These are phyloP conservation scores for Meteorus sp. DNA, from an alignment of 1,140 invertebrate genomes.

Conservation along the genomic window DNA sequence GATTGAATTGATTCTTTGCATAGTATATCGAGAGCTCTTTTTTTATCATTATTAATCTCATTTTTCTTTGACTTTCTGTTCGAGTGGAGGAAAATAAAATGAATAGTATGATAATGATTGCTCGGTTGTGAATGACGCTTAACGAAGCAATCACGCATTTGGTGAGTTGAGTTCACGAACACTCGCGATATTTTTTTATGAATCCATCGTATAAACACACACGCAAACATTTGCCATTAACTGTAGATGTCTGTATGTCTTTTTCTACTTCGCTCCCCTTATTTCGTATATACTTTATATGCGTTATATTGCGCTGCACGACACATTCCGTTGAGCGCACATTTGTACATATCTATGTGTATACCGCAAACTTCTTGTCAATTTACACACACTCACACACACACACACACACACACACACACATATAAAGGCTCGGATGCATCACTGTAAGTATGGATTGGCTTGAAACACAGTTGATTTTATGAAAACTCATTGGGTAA, in stretches of 20 bases:
- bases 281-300: too few relatives aligned
- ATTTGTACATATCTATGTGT: too few relatives aligned
- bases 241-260: too few relatives aligned
- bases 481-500: slow-evolving; percentile 14
- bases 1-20: slow-evolving; percentile 1
- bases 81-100: not conserved
- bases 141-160: slow-evolving; percentile 24
- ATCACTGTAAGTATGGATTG: slow-evolving; percentile 7
- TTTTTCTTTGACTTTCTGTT: not conserved
- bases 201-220: not conserved
- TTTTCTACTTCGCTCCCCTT: too few relatives aligned
- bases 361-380: too few relatives aligned
- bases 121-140: slow-evolving; percentile 23
- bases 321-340: too few relatives aligned
- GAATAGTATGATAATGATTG: slow-evolving; percentile 11
- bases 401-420: not conserved
- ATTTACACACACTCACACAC: too few relatives aligned
- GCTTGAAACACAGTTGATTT: not conserved
- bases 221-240: not conserved
- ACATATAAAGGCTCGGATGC: too few relatives aligned
- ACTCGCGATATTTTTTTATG: not conserved
- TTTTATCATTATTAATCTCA: not conserved
- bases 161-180: not conserved
- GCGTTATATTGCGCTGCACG: too few relatives aligned
- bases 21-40: not conserved